Base-by-base conservation (phyloP, 1,140 invertebrate species). In the Papilio machaon region DNA sequence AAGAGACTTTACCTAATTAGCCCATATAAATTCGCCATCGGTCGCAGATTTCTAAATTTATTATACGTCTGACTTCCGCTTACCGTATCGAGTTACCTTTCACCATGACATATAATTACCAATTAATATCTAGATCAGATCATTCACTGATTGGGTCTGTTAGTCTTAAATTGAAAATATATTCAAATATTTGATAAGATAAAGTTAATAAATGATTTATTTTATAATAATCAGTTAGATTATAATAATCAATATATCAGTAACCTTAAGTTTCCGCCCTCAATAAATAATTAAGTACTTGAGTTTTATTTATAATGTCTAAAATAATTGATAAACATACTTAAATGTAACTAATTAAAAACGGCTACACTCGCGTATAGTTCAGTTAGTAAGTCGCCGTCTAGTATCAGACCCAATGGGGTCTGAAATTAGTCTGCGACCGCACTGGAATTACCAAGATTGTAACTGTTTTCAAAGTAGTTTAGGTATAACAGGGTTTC, bases 1-100 rank as follows among this genome's bases (percentile, higher is more conserved):
- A 15, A 76, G 47, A 49, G 52, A 47, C 47, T 75, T 75, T 75
- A 52, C 73, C 73, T 75, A 76, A 76, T 76, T 76, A 76, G 19
- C 74, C 74, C 19, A 76, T 52, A 54, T 76, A 52, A 49, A 76
- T 76, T 76, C 74, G 47, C 74, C 43, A 76, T 47, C 46, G 47
- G 47, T 46, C 43, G 35, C 73, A 11, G 64, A 70, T 70, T 70
- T 70, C 64, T 70, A 70, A 70, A 70, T 70, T 70, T 70, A 70
- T 70, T 70, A 70, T 15, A 70, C 64, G 30, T 17, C 60, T 23
- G 9, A 64, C 64, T 70, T 70, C 64, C 64, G 11, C 30, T 70
- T 15, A 70, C 23, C 64, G 64, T 67, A 70, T 38, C 64, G 30
- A 2, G 64, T 67, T 67, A 70, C 64, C 64, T 70, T 70, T 70